Percentiles rank a stretch among this genome's conserved stretches.
phyloP scores from a whole-genome alignment of 1,140 invertebrate genomes.

The Alviniconcha marisindica region DNA sequence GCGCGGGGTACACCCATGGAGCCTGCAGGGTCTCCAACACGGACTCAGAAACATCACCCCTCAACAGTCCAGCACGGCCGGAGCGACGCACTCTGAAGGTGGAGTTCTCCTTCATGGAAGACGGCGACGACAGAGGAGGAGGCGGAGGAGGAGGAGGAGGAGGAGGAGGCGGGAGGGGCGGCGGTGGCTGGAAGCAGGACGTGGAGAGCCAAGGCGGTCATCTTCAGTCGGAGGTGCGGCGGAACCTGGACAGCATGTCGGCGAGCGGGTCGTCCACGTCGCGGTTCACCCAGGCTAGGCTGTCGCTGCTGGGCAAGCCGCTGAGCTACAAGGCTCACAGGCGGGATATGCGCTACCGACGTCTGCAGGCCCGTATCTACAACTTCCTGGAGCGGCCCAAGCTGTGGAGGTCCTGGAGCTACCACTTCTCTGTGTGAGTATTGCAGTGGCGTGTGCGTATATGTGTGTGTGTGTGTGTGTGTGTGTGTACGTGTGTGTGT shows the following conservation, averaged over 20 bases:
- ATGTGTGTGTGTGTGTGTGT: background rate
- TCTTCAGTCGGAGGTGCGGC: constrained; percentile 30
- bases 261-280: constrained; percentile 55
- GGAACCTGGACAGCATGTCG: constrained; percentile 47
- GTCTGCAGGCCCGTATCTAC: constrained; percentile 92
- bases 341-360: constrained; percentile 91
- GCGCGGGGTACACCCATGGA: background rate
- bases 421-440: constrained; percentile 96
- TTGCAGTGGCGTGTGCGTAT: too few species aligned
- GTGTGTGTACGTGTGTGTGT: background rate
- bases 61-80: constrained; percentile 47
- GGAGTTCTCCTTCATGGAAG: constrained; percentile 63
- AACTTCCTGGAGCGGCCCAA: constrained; percentile 96
- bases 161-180: constrained; percentile 46
- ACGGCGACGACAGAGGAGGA: constrained; percentile 45
- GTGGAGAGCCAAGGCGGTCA: constrained; percentile 47
- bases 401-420: constrained; percentile 88
- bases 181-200: constrained; percentile 49
- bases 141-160: constrained; percentile 51
- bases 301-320: constrained; percentile 93
- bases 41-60: constrained; percentile 48
- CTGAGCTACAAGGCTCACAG: constrained; percentile 88
- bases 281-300: constrained; percentile 78
- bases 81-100: constrained; percentile 60
- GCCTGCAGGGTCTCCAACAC: constrained; percentile 24